Conservation (phyloP, 2,888 invertebrate genomes). For the Agonopterix subpropinquella region DNA sequence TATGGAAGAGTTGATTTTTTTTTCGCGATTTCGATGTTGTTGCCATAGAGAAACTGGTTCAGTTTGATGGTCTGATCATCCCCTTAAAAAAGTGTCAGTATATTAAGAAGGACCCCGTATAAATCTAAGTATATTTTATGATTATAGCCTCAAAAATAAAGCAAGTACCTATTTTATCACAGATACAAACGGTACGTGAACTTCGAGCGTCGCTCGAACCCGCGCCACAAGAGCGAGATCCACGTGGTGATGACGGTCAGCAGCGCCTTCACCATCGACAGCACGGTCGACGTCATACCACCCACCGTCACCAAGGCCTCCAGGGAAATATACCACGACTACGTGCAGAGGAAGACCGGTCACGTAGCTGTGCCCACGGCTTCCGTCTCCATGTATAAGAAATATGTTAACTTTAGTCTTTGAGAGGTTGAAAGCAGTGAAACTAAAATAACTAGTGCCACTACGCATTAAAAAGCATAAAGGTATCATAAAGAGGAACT, state of each 20-base stretch:
- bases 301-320: slow-evolving; percentile 79
- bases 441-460: too few relatives aligned
- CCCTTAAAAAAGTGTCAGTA: too few relatives aligned
- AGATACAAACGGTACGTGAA: slow-evolving; percentile 78
- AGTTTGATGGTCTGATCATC: too few relatives aligned
- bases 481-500: too few relatives aligned
- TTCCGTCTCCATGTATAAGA: slow-evolving; percentile 40
- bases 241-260: slow-evolving; percentile 76
- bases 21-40: too few relatives aligned
- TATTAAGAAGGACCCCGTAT: too few relatives aligned
- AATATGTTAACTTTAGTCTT: slow-evolving; percentile 38
- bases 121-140: too few relatives aligned
- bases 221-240: slow-evolving; percentile 60
- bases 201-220: slow-evolving; percentile 78
- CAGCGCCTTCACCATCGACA: slow-evolving; percentile 79
- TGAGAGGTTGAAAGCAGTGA: too few relatives aligned
- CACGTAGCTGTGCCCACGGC: slow-evolving; percentile 42
- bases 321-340: slow-evolving; percentile 81
- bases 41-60: too few relatives aligned
- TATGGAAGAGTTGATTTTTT: too few relatives aligned
- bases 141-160: not conserved
- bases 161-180: slow-evolving; percentile 5
- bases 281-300: slow-evolving; percentile 77
- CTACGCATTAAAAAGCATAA: too few relatives aligned
- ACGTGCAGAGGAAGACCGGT: slow-evolving; percentile 77